Conservation (phyloP, 2,113 vertebrate species). For the Eclectus roratus region DNA sequence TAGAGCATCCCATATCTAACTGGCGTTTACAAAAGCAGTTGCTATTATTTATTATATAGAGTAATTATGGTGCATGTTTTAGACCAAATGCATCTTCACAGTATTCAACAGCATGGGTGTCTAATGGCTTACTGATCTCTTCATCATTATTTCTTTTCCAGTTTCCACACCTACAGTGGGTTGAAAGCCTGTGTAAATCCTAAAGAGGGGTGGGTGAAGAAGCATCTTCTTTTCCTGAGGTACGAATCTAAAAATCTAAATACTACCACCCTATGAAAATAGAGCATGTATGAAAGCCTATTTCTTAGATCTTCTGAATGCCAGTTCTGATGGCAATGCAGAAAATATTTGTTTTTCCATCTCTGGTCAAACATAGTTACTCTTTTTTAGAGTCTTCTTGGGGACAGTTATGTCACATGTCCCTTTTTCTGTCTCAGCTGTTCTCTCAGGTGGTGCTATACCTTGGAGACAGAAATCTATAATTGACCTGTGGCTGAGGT, state of each 20-base stretch:
- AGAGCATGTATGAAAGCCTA: not conserved
- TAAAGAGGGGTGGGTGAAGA: constrained; percentile 66
- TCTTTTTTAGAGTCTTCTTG: not conserved
- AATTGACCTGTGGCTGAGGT: not conserved
- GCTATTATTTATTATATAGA: not conserved
- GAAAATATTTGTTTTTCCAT: not conserved
- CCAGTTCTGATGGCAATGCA: not conserved
- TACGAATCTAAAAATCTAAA: not conserved
- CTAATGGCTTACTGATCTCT: not conserved
- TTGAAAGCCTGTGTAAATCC: constrained; percentile 64
- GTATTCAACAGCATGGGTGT: not conserved
- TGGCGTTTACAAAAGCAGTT: not conserved
- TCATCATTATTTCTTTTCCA: constrained; percentile 12
- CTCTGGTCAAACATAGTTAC: not conserved
- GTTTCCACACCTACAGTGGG: constrained; percentile 51
- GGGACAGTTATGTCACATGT: not conserved
- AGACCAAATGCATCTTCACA: not conserved
- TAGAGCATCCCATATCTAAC: not conserved
- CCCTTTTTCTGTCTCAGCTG: not conserved
- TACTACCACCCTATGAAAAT: not conserved
- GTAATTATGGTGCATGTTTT: not conserved
- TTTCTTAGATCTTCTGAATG: not conserved
- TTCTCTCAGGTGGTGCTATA: not conserved
- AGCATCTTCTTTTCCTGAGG: constrained; percentile 50
- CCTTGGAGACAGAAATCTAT: not conserved